phyloP scores from a whole-genome alignment of 2,888 invertebrate genomes.

The Pyrrhosoma nymphula region DNA sequence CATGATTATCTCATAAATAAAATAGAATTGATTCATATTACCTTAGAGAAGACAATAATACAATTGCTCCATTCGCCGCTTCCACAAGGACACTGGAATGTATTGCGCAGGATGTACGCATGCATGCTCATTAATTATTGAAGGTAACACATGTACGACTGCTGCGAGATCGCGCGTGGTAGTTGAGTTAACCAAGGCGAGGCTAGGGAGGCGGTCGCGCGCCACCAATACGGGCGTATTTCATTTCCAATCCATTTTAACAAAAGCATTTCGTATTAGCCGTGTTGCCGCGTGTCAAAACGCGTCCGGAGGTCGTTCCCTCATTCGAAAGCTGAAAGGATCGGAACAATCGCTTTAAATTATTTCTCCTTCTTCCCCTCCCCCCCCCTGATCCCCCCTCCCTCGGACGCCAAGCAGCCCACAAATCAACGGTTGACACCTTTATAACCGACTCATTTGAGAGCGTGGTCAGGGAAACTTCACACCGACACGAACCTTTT shows the following conservation, averaged over 20 bases:
- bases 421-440: conserved; percentile 38
- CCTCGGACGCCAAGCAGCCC: conserved; percentile 13
- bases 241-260: conserved; percentile 26
- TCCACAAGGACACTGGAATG: background rate
- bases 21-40: background rate
- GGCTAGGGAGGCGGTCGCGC: background rate
- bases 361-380: background rate
- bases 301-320: background rate
- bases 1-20: background rate
- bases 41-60: background rate
- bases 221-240: conserved; percentile 5
- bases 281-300: conserved; percentile 28
- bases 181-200: background rate
- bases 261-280: conserved; percentile 30
- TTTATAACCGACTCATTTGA: conserved; percentile 39
- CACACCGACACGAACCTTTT: conserved; percentile 6
- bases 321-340: conserved; percentile 15
- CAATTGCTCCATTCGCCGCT: background rate
- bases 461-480: conserved; percentile 44
- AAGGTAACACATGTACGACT: background rate
- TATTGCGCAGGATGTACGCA: background rate
- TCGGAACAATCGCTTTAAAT: conserved; percentile 28
- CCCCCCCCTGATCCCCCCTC: background rate
- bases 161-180: background rate
- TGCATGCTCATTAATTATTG: background rate